Percentiles rank a stretch among this genome's conserved stretches.
Evolutionary conservation across 2,888 invertebrate species (phyloP).

Genomic region (Hirtodrosophila alboralis): DNA sequence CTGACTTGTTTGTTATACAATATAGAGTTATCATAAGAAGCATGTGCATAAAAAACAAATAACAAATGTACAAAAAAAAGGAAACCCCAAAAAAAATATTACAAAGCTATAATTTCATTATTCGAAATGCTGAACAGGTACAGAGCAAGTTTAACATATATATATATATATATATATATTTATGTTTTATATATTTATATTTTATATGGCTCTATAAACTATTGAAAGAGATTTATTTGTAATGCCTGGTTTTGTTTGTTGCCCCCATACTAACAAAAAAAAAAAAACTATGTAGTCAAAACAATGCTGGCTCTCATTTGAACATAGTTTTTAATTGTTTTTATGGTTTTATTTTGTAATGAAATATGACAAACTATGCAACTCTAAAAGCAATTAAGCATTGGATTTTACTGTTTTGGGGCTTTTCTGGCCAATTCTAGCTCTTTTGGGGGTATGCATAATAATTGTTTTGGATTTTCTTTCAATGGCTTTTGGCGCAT

Average conservation of each 20-base stretch:
- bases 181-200: too few relatives aligned
- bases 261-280: too few relatives aligned
- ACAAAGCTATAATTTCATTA: slow-evolving; percentile 67
- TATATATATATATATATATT: slow-evolving; percentile 12
- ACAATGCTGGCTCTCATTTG: slow-evolving; percentile 30
- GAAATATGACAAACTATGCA: slow-evolving; percentile 58
- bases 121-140: slow-evolving; percentile 54
- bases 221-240: slow-evolving; percentile 45
- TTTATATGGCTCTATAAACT: too few relatives aligned
- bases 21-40: slow-evolving; percentile 38
- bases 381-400: slow-evolving; percentile 64
- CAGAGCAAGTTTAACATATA: slow-evolving; percentile 18
- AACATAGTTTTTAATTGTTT: slow-evolving; percentile 40
- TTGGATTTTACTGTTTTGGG: slow-evolving; percentile 37
- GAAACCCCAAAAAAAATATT: slow-evolving; percentile 16
- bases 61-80: neutral
- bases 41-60: slow-evolving; percentile 7
- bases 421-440: slow-evolving; percentile 17
- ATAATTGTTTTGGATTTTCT: slow-evolving; percentile 48
- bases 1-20: slow-evolving; percentile 50
- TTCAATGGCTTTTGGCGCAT: slow-evolving; percentile 23
- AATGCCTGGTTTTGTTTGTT: slow-evolving; percentile 40
- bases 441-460: slow-evolving; percentile 22
- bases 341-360: slow-evolving; percentile 29
- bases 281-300: slow-evolving; percentile 41